A percentile compares a stretch with the other conserved stretches of the same genome.
Conservation (phyloP, 2,797 vertebrate genomes). For the Parambassis ranga region DNA sequence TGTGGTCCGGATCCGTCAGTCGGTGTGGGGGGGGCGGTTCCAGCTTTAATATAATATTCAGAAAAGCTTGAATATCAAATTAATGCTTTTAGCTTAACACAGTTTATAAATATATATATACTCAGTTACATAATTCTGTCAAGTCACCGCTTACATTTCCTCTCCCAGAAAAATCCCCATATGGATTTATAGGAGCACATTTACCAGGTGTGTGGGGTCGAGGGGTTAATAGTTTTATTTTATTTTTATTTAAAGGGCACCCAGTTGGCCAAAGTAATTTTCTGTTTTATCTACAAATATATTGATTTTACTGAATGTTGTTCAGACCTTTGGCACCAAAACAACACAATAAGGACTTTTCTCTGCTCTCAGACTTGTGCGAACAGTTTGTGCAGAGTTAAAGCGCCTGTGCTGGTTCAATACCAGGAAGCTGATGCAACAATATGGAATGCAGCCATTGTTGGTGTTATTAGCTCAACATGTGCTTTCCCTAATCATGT, state of each 20-base stretch:
- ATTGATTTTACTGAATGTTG: background rate
- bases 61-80: too few species aligned
- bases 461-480: background rate
- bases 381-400: too few species aligned
- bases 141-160: background rate
- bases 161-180: background rate
- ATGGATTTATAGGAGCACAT: too few species aligned
- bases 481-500: background rate
- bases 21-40: conserved; percentile 19
- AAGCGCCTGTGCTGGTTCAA: too few species aligned
- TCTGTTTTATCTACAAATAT: background rate
- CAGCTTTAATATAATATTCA: conserved; percentile 1
- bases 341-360: background rate
- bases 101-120: too few species aligned
- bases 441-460: background rate
- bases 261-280: too few species aligned
- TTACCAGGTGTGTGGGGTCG: too few species aligned
- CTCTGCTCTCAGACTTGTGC: too few species aligned
- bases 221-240: too few species aligned
- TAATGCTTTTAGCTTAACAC: background rate
- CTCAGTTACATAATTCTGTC: background rate
- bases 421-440: background rate
- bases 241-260: too few species aligned
- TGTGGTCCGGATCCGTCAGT: conserved; percentile 21
- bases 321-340: background rate